A percentile compares a stretch with the other conserved stretches of the same genome.
Conservation (phyloP, 1,140 invertebrate species). For the Thaumatotibia leucotreta region DNA sequence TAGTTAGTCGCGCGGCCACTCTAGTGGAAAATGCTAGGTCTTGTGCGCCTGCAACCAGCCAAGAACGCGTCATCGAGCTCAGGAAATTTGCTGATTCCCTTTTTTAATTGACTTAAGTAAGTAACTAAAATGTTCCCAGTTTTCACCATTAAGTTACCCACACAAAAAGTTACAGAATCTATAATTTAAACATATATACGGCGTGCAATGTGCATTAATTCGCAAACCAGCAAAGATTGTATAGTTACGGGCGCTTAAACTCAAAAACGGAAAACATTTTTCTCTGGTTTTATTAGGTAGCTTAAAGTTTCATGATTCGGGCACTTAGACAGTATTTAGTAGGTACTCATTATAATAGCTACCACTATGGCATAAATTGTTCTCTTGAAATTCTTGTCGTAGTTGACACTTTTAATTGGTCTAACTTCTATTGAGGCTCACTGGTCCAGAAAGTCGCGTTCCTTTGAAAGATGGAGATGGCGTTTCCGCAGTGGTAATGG, state of each 20-base stretch:
- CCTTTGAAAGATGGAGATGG: conserved; percentile 53
- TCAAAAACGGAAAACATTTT: too few relatives aligned
- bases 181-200: too few relatives aligned
- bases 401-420: conserved; percentile 45
- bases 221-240: too few relatives aligned
- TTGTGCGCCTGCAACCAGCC: conserved; percentile 30
- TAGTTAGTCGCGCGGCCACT: conserved; percentile 52
- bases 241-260: too few relatives aligned
- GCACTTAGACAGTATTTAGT: too few relatives aligned
- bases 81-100: neutral
- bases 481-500: conserved; percentile 61
- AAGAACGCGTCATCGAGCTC: neutral
- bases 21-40: conserved; percentile 67
- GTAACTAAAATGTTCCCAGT: too few relatives aligned
- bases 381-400: neutral
- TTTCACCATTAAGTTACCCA: neutral
- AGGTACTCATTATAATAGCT: neutral
- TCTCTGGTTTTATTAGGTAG: too few relatives aligned
- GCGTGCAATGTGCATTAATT: too few relatives aligned
- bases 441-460: conserved; percentile 54
- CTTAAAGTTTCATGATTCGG: too few relatives aligned
- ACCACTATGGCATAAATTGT: neutral
- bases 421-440: conserved; percentile 56
- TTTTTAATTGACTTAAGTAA: neutral
- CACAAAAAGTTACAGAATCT: too few relatives aligned